Evolutionary conservation across 2,888 invertebrate genomes (phyloP), one percentile per base, ranked within the genome.

Genomic region (Tachina fera): DNA sequence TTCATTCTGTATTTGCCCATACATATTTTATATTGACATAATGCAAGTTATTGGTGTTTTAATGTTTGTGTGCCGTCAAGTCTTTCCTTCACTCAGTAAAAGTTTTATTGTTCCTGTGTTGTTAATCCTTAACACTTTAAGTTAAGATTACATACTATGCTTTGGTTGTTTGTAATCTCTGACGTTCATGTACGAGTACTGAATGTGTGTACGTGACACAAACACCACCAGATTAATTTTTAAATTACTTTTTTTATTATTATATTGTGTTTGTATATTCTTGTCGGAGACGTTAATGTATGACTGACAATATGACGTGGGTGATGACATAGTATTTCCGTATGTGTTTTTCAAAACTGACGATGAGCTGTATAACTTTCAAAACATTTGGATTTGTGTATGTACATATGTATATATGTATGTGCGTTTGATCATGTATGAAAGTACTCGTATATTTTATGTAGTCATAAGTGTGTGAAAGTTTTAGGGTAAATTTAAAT

Each of bases 181-280:
- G 43, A 19, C 41, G 61, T 22, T n/a, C 9, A 43, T 47, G 45
- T 47, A n/a, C n/a, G n/a, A n/a, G n/a, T n/a, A n/a, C 3, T 45
- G 9, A 45, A 19, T n/a, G 65, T 56, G 71, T 71, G 41, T 86
- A 88, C 87, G 88, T 89, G 88, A 86, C 83, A 87, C 88, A 88
- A 88, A 88, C 88, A 88, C 87, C 31, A 31, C 0, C 6, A 31
- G 31, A 88, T 88, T 89, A 88, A 88, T 88, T 88, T 88, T 88
- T 88, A 88, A 89, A 89, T 88, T 87, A 86, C 87, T 88, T 88
- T 88, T 88, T 88, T 31, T 31, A 87, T 88, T 88, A 87, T 16
- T 51, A 22, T n/a, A 10, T 31, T n/a, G n/a, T 22, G 14, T 31
- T 10, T 16, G 11, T 60, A 84, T 87, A 84, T 83, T 84, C 88